These are phyloP conservation scores for Lasiommata megera DNA, from an alignment of 2,888 invertebrate species.

Conservation along the genomic window DNA sequence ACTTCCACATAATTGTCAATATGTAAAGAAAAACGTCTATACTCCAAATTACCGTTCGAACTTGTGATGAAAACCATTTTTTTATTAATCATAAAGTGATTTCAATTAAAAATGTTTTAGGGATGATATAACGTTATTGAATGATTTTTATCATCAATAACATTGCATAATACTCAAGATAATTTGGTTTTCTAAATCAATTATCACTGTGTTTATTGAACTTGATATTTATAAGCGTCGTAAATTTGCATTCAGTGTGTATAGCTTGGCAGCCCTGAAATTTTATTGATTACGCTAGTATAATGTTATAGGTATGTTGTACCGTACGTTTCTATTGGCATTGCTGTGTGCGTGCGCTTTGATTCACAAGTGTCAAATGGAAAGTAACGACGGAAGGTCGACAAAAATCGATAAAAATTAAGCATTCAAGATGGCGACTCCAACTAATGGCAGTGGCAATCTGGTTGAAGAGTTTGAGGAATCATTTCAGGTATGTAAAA, in stretches of 20 bases:
- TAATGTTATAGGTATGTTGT: background rate
- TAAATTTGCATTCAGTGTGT: background rate
- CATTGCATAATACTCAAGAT: too few species aligned
- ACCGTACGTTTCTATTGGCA: background rate
- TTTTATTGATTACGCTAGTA: conserved; percentile 20
- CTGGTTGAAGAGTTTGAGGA: conserved; percentile 95
- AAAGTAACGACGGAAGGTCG: conserved; percentile 21
- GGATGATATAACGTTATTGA: too few species aligned
- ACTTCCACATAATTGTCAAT: too few species aligned
- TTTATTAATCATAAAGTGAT: too few species aligned
- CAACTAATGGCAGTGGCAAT: conserved; percentile 92
- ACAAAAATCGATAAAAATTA: conserved; percentile 25
- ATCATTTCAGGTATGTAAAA: conserved; percentile 88
- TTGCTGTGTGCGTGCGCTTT: conserved; percentile 10
- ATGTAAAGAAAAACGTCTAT: too few species aligned
- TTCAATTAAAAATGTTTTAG: too few species aligned
- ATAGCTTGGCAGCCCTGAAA: conserved; percentile 33
- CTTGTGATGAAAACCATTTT: too few species aligned
- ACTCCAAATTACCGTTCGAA: too few species aligned
- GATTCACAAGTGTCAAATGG: conserved; percentile 30
- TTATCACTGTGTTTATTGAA: too few species aligned
- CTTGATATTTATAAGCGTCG: too few species aligned
- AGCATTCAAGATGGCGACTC: conserved; percentile 83
- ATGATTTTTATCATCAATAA: too few species aligned
- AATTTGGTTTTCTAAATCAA: too few species aligned